A percentile compares a stretch with the other conserved stretches of the same genome.
Evolutionary conservation across 1,140 invertebrate species (phyloP).

Genomic region (Atta colombica): DNA sequence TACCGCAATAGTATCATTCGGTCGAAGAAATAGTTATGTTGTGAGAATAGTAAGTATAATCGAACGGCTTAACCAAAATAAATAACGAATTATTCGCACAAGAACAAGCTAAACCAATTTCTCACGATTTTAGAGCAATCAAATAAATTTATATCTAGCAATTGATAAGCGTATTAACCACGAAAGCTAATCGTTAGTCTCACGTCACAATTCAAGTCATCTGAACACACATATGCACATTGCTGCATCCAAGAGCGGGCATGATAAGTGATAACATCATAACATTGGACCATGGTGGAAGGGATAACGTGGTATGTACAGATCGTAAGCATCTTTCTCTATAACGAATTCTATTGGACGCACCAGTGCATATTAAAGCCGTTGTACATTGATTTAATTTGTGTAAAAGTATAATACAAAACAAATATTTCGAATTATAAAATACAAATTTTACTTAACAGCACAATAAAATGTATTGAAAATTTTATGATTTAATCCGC

Average conservation of each 20-base stretch:
- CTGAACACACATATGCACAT: not conserved
- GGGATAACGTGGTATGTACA: too few relatives aligned
- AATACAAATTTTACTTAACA: too few relatives aligned
- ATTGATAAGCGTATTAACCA: not conserved
- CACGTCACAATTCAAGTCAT: constrained; percentile 4
- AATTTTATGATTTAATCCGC: too few relatives aligned
- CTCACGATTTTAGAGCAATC: not conserved
- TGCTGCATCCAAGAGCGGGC: not conserved
- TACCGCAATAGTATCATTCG: constrained; percentile 64
- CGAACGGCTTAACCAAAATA: not conserved
- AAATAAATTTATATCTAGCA: constrained; percentile 8
- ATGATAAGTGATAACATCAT: constrained; percentile 11
- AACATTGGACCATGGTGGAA: too few relatives aligned
- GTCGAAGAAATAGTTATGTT: not conserved
- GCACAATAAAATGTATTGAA: too few relatives aligned
- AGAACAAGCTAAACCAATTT: constrained; percentile 33
- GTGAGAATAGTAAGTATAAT: not conserved
- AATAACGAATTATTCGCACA: not conserved
- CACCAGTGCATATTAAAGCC: too few relatives aligned
- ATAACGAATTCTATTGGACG: too few relatives aligned
- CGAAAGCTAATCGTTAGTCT: not conserved
- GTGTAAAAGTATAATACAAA: too few relatives aligned
- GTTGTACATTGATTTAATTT: too few relatives aligned
- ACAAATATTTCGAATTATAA: too few relatives aligned
- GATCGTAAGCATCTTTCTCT: too few relatives aligned